These are phyloP conservation scores for Tetrao urogallus DNA, from an alignment of 2,113 vertebrate genomes.

Conservation along the genomic window DNA sequence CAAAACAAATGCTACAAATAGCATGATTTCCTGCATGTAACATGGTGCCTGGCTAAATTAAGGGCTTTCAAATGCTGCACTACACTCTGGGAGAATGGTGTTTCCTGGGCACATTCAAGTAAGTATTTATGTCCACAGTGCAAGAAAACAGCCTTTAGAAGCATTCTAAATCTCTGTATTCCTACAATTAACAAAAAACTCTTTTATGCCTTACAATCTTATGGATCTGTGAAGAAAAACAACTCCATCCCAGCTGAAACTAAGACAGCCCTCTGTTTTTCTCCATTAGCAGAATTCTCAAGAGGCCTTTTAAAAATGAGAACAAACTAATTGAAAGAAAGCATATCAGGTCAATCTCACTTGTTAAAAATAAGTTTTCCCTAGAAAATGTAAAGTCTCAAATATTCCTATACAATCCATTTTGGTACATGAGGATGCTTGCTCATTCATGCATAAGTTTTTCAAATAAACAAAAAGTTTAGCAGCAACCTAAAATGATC, in stretches of 20 bases:
- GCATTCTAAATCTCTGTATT: not conserved
- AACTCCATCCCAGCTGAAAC: too few relatives aligned
- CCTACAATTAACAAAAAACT: not conserved
- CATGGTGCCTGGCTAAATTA: not conserved
- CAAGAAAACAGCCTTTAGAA: not conserved
- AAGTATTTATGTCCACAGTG: not conserved
- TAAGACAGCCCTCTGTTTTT: not conserved
- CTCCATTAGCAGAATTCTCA: not conserved
- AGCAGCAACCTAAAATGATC: not conserved
- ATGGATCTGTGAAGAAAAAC: not conserved
- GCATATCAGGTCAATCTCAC: not conserved
- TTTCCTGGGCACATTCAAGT: not conserved
- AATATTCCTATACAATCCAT: not conserved
- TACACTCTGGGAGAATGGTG: accelerated
- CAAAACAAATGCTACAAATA: not conserved
- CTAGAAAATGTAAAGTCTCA: not conserved
- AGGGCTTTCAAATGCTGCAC: not conserved
- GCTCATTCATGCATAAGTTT: not conserved
- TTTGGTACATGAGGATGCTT: not conserved
- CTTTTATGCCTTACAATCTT: not conserved
- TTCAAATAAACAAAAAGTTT: not conserved
- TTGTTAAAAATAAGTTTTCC: not conserved
- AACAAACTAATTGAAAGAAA: not conserved
- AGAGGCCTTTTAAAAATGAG: not conserved
- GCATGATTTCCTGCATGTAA: not conserved